These are phyloP conservation scores for Cyprinodon diabolis DNA, from an alignment of 2,797 vertebrate species.

Conservation along the genomic window DNA sequence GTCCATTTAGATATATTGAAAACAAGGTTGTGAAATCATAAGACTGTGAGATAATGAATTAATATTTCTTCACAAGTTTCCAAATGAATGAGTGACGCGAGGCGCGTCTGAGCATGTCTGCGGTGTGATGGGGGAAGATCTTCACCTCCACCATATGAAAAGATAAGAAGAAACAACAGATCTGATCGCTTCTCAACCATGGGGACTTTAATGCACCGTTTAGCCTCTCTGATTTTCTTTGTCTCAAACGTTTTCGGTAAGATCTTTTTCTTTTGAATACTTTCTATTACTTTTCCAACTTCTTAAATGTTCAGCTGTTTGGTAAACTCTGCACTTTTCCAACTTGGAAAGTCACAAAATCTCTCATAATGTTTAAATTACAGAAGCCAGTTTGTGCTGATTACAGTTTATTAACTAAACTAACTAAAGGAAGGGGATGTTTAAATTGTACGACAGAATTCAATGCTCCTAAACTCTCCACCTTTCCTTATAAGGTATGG, in stretches of 20 bases:
- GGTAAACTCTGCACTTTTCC: neutral
- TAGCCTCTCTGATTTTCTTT: conserved; percentile 21
- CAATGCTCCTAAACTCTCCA: neutral
- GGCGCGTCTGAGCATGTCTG: neutral
- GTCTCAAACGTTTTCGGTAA: conserved; percentile 58
- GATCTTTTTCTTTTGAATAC: conserved; percentile 17
- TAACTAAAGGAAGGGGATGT: neutral
- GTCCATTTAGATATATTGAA: neutral
- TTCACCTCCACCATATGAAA: neutral
- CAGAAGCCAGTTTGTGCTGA: neutral
- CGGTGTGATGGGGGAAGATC: neutral
- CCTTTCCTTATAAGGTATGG: conserved; percentile 67
- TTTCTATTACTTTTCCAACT: neutral
- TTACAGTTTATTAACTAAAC: neutral
- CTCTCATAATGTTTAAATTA: neutral
- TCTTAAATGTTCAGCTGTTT: conserved; percentile 45
- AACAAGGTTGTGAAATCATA: neutral
- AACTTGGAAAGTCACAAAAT: neutral
- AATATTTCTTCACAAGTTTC: neutral
- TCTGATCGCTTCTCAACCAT: conserved; percentile 47
- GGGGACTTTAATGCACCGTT: conserved; percentile 23
- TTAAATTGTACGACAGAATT: neutral
- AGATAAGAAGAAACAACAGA: neutral
- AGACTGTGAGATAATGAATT: neutral
- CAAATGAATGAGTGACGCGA: neutral